Conservation (phyloP, 35 echinoderm and acorn worm species). For the Amphiura filiformis region DNA sequence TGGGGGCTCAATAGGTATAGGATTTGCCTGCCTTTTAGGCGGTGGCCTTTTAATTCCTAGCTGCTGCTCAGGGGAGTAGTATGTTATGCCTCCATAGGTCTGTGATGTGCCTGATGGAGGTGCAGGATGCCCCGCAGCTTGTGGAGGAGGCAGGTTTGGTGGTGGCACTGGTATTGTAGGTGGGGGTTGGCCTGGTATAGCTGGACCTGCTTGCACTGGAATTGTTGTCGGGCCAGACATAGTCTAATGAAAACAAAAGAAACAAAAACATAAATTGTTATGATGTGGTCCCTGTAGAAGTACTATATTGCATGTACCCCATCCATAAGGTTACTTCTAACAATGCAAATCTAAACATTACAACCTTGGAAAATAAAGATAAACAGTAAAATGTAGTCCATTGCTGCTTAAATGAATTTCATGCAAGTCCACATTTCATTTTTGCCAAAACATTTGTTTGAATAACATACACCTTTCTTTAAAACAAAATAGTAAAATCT, state of each 20-base stretch:
- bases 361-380: too few species aligned
- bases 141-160: slow-evolving; percentile 19
- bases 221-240: background rate
- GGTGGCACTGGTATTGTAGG: slow-evolving; percentile 17
- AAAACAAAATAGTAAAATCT: too few species aligned
- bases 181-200: slow-evolving; percentile 14
- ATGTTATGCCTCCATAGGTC: slow-evolving; percentile 58
- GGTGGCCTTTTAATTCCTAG: slow-evolving; percentile 30
- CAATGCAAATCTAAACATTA: too few species aligned
- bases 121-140: background rate
- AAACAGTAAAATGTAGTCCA: too few species aligned
- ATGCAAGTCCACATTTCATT: too few species aligned
- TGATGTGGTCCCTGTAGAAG: too few species aligned
- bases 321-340: too few species aligned
- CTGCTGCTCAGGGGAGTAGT: slow-evolving; percentile 74
- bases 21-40: slow-evolving; percentile 46
- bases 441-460: too few species aligned
- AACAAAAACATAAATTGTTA: too few species aligned
- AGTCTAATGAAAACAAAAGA: slow-evolving; percentile 20
- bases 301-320: too few species aligned
- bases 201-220: slow-evolving; percentile 10
- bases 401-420: too few species aligned
- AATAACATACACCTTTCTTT: too few species aligned
- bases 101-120: slow-evolving; percentile 26
- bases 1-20: slow-evolving; percentile 56